These are phyloP conservation scores for Terrapene triunguis DNA, from an alignment of 2,113 vertebrate species.

Conservation along the genomic window DNA sequence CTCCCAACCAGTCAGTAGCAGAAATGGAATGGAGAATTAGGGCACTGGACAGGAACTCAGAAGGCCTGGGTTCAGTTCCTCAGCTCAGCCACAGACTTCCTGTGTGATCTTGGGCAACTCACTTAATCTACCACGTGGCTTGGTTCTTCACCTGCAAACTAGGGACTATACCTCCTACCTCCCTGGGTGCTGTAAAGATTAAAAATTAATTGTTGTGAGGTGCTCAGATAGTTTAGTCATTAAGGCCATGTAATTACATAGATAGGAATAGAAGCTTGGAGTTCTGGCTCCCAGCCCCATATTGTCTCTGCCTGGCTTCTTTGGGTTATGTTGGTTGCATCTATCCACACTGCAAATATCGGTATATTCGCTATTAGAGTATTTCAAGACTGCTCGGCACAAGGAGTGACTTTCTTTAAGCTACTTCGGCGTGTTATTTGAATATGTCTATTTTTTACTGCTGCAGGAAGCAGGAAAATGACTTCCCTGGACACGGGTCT, in stretches of 20 bases:
- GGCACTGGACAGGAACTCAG: not conserved
- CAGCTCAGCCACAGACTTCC: not conserved
- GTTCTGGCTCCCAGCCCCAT: not conserved
- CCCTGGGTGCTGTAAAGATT: not conserved
- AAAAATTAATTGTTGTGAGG: not conserved
- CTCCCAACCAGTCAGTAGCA: not conserved
- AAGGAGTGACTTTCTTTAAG: not conserved
- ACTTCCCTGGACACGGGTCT: not conserved
- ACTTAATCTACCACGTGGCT: accelerated
- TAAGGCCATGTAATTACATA: not conserved
- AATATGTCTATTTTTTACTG: not conserved
- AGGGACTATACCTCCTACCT: not conserved
- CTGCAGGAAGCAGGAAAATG: not conserved
- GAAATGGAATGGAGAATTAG: not conserved
- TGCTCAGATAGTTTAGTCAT: not conserved
- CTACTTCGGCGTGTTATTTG: not conserved
- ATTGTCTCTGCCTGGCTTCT: not conserved
- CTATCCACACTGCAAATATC: not conserved
- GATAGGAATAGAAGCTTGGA: not conserved
- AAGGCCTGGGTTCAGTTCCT: not conserved
- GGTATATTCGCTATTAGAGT: not conserved
- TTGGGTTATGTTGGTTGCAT: not conserved
- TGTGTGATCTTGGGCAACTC: accelerated
- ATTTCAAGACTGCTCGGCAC: not conserved
- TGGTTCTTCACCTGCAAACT: not conserved